phyloP scores from a whole-genome alignment of 35 echinoderm and acorn worm species.

The Lytechinus variegatus region DNA sequence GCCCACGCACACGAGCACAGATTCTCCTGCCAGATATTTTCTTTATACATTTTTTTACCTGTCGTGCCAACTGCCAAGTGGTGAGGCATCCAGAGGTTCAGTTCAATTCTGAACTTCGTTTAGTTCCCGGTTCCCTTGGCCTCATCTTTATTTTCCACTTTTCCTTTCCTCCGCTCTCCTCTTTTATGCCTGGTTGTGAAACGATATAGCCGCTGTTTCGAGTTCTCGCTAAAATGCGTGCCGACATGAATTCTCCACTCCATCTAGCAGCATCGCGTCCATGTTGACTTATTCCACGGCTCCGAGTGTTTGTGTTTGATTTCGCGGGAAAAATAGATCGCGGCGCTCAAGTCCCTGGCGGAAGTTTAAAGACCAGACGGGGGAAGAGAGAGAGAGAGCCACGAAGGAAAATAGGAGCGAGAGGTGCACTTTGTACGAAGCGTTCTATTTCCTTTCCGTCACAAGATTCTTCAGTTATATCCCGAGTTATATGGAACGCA shows the following conservation, averaged over 20 bases:
- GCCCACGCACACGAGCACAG: not conserved
- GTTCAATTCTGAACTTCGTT: not conserved
- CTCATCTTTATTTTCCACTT: not conserved
- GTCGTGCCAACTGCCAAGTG: not conserved
- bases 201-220: not conserved
- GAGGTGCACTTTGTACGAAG: not conserved
- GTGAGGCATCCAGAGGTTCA: not conserved
- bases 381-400: not conserved
- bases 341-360: slow-evolving; percentile 17
- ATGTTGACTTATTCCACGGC: slow-evolving; percentile 35
- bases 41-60: not conserved
- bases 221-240: slow-evolving; percentile 25
- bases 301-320: slow-evolving; percentile 41
- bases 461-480: not conserved
- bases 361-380: slow-evolving; percentile 44
- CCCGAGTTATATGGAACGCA: not conserved
- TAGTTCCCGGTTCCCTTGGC: not conserved
- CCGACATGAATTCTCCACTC: not conserved
- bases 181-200: not conserved
- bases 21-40: not conserved
- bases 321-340: slow-evolving; percentile 48
- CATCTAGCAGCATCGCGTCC: not conserved
- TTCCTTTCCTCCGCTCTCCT: not conserved
- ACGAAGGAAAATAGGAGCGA: not conserved
- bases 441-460: not conserved